These are phyloP conservation scores for Dendrocincla tyrannina DNA, from an alignment of 2,797 vertebrate species.

Conservation along the genomic window DNA sequence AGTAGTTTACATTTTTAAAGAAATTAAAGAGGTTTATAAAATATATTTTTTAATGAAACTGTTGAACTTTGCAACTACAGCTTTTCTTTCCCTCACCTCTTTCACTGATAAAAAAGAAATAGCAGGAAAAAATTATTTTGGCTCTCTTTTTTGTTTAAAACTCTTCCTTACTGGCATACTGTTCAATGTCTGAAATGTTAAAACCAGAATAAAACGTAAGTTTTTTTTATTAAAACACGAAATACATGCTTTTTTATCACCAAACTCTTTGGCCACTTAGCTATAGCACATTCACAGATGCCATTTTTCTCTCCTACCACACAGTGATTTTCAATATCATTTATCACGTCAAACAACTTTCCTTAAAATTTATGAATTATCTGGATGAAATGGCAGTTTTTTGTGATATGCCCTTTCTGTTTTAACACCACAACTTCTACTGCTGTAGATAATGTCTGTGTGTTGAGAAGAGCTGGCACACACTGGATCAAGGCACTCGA, in stretches of 20 bases:
- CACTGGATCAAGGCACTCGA: not conserved
- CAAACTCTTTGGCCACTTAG: not conserved
- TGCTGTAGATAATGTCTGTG: not conserved
- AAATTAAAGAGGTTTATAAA: not conserved
- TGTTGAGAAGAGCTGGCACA: slow-evolving; percentile 2
- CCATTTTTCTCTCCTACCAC: not conserved
- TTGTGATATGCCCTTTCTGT: not conserved
- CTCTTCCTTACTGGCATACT: not conserved
- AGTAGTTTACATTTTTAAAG: not conserved
- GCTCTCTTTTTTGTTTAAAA: not conserved
- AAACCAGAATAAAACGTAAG: not conserved
- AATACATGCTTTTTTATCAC: not conserved
- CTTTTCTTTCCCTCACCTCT: not conserved
- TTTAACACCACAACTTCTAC: slow-evolving; percentile 25
- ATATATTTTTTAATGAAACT: not conserved
- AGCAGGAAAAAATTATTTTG: not conserved
- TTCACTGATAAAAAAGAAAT: not conserved
- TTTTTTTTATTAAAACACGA: not conserved
- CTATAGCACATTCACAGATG: not conserved
- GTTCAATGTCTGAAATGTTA: not conserved
- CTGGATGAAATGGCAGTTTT: not conserved
- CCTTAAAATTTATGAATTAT: slow-evolving; percentile 28
- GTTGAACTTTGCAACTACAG: not conserved
- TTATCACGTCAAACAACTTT: not conserved
- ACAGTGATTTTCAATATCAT: not conserved